phyloP scores from a whole-genome alignment of 2,888 invertebrate species.

The Morinoia aosen region DNA sequence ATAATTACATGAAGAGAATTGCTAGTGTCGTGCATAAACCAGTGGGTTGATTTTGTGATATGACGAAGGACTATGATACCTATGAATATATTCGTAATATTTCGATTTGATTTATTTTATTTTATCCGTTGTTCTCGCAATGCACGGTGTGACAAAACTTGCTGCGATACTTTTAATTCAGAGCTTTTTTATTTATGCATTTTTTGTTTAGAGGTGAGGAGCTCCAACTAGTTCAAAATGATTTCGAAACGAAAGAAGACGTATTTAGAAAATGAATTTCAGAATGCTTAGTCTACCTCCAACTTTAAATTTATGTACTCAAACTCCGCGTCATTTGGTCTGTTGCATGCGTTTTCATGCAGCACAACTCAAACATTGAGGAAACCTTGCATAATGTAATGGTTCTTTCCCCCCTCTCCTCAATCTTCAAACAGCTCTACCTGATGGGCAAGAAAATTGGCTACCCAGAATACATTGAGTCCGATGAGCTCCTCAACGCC shows the following conservation, averaged over 20 bases:
- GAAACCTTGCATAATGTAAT: not conserved
- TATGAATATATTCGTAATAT: not conserved
- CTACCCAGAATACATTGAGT: constrained; percentile 75
- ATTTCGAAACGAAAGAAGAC: not conserved
- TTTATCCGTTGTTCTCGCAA: not conserved
- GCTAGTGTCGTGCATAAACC: not conserved
- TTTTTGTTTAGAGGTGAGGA: not conserved
- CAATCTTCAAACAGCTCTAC: constrained; percentile 69
- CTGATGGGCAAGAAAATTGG: constrained; percentile 75
- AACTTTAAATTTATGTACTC: not conserved
- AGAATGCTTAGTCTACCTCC: not conserved
- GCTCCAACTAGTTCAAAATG: not conserved
- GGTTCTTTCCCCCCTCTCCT: constrained; percentile 12
- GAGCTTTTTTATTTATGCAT: not conserved
- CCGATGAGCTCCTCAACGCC: constrained; percentile 73
- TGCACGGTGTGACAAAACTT: not conserved
- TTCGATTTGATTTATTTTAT: not conserved
- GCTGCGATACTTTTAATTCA: not conserved
- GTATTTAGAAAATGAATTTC: not conserved
- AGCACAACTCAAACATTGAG: not conserved
- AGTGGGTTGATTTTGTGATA: not conserved
- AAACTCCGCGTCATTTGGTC: not conserved
- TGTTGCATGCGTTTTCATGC: not conserved
- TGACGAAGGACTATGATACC: not conserved
- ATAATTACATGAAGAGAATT: not conserved